Base-by-base conservation (phyloP, 2,888 invertebrate genomes). In the Alcis repandata region DNA sequence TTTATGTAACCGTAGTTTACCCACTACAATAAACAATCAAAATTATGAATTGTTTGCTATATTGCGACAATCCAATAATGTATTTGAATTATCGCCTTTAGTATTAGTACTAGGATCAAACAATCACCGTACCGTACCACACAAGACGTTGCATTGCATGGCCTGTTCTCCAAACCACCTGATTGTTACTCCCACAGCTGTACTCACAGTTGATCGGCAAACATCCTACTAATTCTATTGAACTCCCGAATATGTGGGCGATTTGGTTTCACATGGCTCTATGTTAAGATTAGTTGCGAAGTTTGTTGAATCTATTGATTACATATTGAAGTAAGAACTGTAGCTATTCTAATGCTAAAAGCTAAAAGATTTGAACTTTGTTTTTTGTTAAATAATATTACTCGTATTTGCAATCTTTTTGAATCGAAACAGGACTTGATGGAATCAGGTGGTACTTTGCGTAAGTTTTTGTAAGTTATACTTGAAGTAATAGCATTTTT, bases 161-260 rank as follows among this genome's bases (percentile, higher is more conserved):
- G 17, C 48, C 11, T 40, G 48, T 43, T 57, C 32, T 48, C 20
- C 27, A 27, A 46, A 40, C 33, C 43, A 32, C 33, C 17, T 52
- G 51, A 62, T 62, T 62, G 58, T 63, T 58, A 38, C 46, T 32
- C 63, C 63, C 63, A 63, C 63, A 38, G n/a, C 43, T 11, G 41
- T 49, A 40, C 11, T 17, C 36, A 56, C 19, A 43, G 36, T 56
- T 19, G 33, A 59, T 41, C 32, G 40, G 41, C 22, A 32, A 57
- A 38, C 45, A 54, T 51, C 51, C 22, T 8, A 49, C 57, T 38
- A 38, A 27, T 52, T 46, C 53, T 52, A 53, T 63, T 53, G 52
- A 53, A 63, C 33, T 63, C n/a, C 40, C 58, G 19, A 63, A 52
- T 58, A 43, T 52, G 63, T 53, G 58, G 58, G 52, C 40, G 63